Base-by-base conservation (phyloP, 2,113 vertebrate genomes). In the Gorilla gorilla region DNA sequence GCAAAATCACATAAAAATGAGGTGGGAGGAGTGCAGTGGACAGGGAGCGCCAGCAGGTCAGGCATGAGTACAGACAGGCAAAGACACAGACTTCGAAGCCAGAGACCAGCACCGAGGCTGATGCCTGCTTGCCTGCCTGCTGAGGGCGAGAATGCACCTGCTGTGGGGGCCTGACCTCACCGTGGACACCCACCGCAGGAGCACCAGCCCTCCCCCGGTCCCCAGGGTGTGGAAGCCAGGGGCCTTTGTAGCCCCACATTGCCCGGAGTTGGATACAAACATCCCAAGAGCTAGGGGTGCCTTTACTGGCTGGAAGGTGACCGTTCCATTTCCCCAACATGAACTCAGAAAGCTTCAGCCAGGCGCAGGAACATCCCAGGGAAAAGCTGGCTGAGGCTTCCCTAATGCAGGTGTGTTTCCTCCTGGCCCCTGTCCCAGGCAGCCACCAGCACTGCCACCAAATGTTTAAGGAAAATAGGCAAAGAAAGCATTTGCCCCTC, bases 351-450 rank as follows among this genome's bases (percentile, higher is more conserved):
- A 17, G 76, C 66, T 57, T 66, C 30, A 1, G 32, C 52, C 0
- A 5, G 59, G n/a, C 0, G 0, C 8, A 10, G 27, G 35, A 23
- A 5, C 0, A 0, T 20, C 32, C 48, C 88, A n/a, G 32, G 12
- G 14, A n/a, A 22, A 18, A 20, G 30, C 87, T 9, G 61, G 16
- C 66, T 0, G 0, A 14, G 5, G 22, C 5, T 1, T 32, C 32
- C 32, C 27, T 27, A 2, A 8, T 0, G 3, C 2, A 3, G 20
- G 3, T 7, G 40, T 23, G 4, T 6, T 35, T 52, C 64, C 55
- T 40, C 89, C 14, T 0, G 5, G 27, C 5, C 5, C 52, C 30
- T 0, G 79, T 22, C 11, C 55, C 40, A 2, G 5, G 27, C 5
- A 5, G 64, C 52, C 61, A 64, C 30, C 8, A 2, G 45, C 6